A percentile compares a stretch with the other conserved stretches of the same genome.
phyloP scores from a whole-genome alignment of 1,140 invertebrate species.

The Brachionus plicatilis region DNA sequence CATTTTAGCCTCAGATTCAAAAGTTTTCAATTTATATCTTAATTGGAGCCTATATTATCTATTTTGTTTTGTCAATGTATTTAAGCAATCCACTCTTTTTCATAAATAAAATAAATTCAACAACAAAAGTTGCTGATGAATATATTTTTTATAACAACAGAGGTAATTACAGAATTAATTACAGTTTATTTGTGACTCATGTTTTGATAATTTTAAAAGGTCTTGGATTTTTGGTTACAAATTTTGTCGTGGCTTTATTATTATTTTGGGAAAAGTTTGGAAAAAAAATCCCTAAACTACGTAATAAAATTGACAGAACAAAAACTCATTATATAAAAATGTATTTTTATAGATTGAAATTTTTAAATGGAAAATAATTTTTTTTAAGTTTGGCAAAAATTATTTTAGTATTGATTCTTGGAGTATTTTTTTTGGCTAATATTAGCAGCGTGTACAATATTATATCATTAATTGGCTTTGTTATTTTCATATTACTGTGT shows the following conservation, averaged over 20 bases:
- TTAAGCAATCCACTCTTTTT: not conserved
- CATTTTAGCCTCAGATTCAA: too few relatives aligned
- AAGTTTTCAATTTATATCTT: not conserved
- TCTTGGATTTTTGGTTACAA: not conserved
- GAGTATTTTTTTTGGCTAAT: not conserved
- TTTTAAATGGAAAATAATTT: not conserved
- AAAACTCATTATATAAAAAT: not conserved
- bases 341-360: not conserved
- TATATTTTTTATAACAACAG: not conserved
- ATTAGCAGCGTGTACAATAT: not conserved
- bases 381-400: not conserved
- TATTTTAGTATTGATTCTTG: not conserved
- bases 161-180: not conserved
- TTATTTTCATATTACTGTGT: not conserved
- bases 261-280: not conserved
- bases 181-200: not conserved
- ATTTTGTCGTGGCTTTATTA: not conserved
- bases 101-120: not conserved
- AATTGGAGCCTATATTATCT: not conserved
- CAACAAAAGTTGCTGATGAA: not conserved
- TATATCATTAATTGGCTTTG: not conserved
- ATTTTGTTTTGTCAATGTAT: not conserved
- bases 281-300: not conserved
- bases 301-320: not conserved
- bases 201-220: not conserved